phyloP scores from a whole-genome alignment of 2,888 invertebrate genomes.

The Cybosia mesomella region DNA sequence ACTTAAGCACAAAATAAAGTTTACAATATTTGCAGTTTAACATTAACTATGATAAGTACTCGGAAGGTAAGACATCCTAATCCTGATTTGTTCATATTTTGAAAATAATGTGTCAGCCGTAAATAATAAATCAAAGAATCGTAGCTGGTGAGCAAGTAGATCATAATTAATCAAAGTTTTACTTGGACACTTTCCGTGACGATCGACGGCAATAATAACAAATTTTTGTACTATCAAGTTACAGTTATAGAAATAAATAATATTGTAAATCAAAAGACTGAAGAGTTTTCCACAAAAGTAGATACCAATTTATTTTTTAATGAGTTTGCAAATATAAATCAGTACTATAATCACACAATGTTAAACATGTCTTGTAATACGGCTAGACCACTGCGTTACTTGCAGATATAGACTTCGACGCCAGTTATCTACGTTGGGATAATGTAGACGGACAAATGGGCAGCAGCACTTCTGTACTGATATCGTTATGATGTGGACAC shows the following conservation, averaged over 20 bases:
- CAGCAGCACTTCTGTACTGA: conserved; percentile 25
- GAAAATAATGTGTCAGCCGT: too few species aligned
- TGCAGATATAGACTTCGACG: conserved; percentile 11
- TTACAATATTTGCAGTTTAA: too few species aligned
- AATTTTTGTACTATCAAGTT: background rate
- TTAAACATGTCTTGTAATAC: background rate
- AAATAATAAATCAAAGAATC: too few species aligned
- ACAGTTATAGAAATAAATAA: background rate
- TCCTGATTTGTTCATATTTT: too few species aligned
- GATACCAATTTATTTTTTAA: background rate
- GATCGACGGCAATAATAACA: too few species aligned
- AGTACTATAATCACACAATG: conserved; percentile 8
- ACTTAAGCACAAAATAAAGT: too few species aligned
- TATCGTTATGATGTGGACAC: conserved; percentile 19
- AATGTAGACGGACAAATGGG: conserved; percentile 18
- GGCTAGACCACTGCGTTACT: conserved; percentile 16
- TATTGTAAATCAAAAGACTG: background rate
- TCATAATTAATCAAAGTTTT: too few species aligned
- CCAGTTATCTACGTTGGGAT: conserved; percentile 14
- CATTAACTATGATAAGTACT: too few species aligned
- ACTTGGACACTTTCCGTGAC: too few species aligned
- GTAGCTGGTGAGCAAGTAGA: too few species aligned
- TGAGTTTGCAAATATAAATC: background rate
- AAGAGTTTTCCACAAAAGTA: too few species aligned
- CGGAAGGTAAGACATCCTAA: too few species aligned